A percentile compares a stretch with the other conserved stretches of the same genome.
Conservation (phyloP, 2,888 invertebrate genomes). For the Chorisops tibialis region DNA sequence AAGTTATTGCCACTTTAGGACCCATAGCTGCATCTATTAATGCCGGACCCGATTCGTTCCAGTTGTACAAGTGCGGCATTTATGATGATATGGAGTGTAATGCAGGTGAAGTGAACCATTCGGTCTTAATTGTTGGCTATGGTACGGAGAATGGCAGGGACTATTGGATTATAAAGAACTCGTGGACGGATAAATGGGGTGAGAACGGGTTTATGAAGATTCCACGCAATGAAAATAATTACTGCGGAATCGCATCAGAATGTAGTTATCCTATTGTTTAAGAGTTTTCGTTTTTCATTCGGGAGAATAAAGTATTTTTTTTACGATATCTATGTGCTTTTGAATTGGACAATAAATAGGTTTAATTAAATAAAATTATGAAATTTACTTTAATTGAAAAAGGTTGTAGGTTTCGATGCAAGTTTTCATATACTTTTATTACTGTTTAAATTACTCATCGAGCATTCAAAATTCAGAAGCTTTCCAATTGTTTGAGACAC, state of each 20-base stretch:
- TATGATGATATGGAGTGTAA: slow-evolving; percentile 49
- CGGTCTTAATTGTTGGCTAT: slow-evolving; percentile 49
- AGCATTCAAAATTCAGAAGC: too few relatives aligned
- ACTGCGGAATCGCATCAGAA: slow-evolving; percentile 47
- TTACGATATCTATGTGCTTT: too few relatives aligned
- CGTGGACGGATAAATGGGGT: slow-evolving; percentile 49
- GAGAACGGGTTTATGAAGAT: slow-evolving; percentile 48
- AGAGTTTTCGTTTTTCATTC: too few relatives aligned
- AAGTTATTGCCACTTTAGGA: slow-evolving; percentile 46
- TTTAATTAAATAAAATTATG: too few relatives aligned
- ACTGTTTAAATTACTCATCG: too few relatives aligned
- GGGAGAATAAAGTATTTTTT: too few relatives aligned
- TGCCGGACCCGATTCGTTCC: slow-evolving; percentile 43
- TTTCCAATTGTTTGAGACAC: too few relatives aligned
- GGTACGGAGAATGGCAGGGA: slow-evolving; percentile 46
- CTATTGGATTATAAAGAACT: slow-evolving; percentile 51
- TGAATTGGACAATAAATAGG: too few relatives aligned
- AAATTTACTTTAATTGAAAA: too few relatives aligned
- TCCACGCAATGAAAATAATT: slow-evolving; percentile 47
- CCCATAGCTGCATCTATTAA: slow-evolving; percentile 48
- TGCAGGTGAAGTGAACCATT: slow-evolving; percentile 45
- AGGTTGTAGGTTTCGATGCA: too few relatives aligned
- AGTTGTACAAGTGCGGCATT: slow-evolving; percentile 46
- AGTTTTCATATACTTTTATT: too few relatives aligned
- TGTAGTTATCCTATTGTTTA: slow-evolving; percentile 49